Base-by-base conservation (phyloP, 1,140 invertebrate genomes). In the Bombus soroeensis region DNA sequence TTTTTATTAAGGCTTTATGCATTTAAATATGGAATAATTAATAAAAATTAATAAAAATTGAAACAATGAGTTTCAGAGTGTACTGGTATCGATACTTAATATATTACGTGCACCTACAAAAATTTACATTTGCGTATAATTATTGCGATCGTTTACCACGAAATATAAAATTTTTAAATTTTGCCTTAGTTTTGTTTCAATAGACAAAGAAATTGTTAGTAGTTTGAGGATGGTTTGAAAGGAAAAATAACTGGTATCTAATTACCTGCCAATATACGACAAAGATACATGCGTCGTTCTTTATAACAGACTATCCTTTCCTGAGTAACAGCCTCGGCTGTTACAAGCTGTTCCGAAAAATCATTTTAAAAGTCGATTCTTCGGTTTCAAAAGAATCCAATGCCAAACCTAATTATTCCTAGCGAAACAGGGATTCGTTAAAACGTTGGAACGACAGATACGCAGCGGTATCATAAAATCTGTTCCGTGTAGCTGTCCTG, bases 391-490 rank as follows among this genome's bases (percentile, higher is more conserved):
- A 34, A 18, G 32, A 2, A 2, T 8, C 2, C 2, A 15, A 37
- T 28, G 1, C 1, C 68, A 25, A 28, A n/a, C 0, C 10, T 43
- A 73, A 73, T 73, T 43, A 75, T 75, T 75, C 32, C 18, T 3
- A 75, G 43, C 18, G 32, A 75, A 75, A 28, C 32, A 6, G 32
- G 4, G 15, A 39, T 77, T 62, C 53, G 9, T 62, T 77, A 77
- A 64, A 77, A 32, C 15, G 9, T 0, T 15, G 9, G 4, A 62
- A 3, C 18, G 37, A 41, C 37, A 41, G 28, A 59, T 13, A n/a
- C 41, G n/a, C 43, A 15, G 32, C 43, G 41, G 43, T 72, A 79
- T 80, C 41, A 12, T 62, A 57, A 80, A 80, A 85, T 80, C 43
- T 25, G 66, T 62, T 18, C 18, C 22, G 3, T 15, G 53, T 37